Percentiles rank a stretch among this genome's conserved stretches.
Evolutionary conservation across 2,888 invertebrate genomes (phyloP).

Genomic region (Ashinkailepas kermadecensis): DNA sequence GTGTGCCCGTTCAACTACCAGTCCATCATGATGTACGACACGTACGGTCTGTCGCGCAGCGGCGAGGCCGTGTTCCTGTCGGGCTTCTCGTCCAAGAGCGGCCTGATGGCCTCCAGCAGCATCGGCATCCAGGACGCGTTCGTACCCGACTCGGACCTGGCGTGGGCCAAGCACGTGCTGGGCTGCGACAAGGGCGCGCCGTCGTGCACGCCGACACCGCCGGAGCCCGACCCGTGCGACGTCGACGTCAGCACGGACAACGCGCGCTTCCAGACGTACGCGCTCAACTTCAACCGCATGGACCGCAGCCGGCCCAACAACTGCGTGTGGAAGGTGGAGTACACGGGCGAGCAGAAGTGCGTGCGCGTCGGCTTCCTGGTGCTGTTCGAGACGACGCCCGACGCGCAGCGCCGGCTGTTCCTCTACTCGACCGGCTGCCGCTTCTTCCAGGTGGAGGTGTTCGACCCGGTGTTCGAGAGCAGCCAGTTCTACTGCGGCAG

Average conservation of each 20-base stretch:
- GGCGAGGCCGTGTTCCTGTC: slow-evolving; percentile 15
- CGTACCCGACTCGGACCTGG: background rate
- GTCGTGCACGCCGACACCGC: background rate
- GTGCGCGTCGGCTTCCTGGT: background rate
- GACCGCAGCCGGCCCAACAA: slow-evolving; percentile 13
- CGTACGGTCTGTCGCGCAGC: slow-evolving; percentile 12
- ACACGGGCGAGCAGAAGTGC: slow-evolving; percentile 15
- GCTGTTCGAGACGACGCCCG: background rate
- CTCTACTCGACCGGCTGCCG: slow-evolving; percentile 14
- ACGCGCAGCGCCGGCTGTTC: background rate
- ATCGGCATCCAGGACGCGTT: slow-evolving; percentile 2
- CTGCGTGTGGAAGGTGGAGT: slow-evolving; percentile 3
- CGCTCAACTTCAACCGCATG: background rate
- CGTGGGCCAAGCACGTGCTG: background rate
- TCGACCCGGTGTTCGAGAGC: slow-evolving; percentile 6
- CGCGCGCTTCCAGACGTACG: background rate
- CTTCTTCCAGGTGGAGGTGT: slow-evolving; percentile 15
- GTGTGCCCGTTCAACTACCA: slow-evolving; percentile 19
- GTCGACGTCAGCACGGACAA: background rate
- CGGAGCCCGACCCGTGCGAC: background rate
- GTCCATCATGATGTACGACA: slow-evolving; percentile 20
- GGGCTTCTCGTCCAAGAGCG: background rate
- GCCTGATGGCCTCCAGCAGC: background rate
- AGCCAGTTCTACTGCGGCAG: slow-evolving; percentile 16
- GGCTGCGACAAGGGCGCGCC: background rate